phyloP scores from a whole-genome alignment of 2,113 vertebrate species.

The Sardina pilchardus region DNA sequence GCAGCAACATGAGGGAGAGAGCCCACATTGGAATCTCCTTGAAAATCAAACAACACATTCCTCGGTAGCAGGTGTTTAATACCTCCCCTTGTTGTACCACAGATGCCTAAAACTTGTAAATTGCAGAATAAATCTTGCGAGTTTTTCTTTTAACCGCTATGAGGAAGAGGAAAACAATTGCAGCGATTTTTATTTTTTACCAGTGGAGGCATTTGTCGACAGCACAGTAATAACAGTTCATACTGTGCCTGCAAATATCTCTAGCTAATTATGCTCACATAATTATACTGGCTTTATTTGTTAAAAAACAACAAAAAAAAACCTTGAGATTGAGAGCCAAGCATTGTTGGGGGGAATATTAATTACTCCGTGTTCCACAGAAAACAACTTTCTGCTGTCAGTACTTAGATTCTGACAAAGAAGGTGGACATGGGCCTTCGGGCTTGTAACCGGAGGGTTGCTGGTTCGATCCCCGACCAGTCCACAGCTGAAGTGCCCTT shows the following conservation, averaged over 20 bases:
- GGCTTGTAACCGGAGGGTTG: too few relatives aligned
- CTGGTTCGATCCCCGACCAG: too few relatives aligned
- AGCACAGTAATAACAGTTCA: neutral
- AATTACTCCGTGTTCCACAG: slow-evolving; percentile 3
- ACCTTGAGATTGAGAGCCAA: slow-evolving; percentile 25
- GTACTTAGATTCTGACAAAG: slow-evolving; percentile 12
- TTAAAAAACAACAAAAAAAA: neutral
- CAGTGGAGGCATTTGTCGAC: neutral
- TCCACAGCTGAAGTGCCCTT: too few relatives aligned
- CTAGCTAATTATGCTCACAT: slow-evolving; percentile 22
- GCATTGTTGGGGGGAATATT: slow-evolving; percentile 30
- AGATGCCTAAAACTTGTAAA: slow-evolving; percentile 12
- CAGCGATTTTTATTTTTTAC: neutral
- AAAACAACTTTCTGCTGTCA: slow-evolving; percentile 28
- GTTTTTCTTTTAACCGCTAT: slow-evolving; percentile 13
- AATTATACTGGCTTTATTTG: slow-evolving; percentile 29
- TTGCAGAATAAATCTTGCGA: neutral
- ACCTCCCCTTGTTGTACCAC: slow-evolving; percentile 8
- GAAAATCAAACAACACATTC: slow-evolving; percentile 26
- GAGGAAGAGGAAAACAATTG: slow-evolving; percentile 27
- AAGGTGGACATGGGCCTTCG: too few relatives aligned
- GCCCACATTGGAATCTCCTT: slow-evolving; percentile 52
- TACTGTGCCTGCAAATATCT: slow-evolving; percentile 14
- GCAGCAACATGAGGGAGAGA: slow-evolving; percentile 42
- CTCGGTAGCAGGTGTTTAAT: slow-evolving; percentile 40